Percentiles rank a stretch among this genome's conserved stretches.
These are phyloP conservation scores for Ammodramus savannarum DNA, from an alignment of 2,113 vertebrate species.

Conservation along the genomic window DNA sequence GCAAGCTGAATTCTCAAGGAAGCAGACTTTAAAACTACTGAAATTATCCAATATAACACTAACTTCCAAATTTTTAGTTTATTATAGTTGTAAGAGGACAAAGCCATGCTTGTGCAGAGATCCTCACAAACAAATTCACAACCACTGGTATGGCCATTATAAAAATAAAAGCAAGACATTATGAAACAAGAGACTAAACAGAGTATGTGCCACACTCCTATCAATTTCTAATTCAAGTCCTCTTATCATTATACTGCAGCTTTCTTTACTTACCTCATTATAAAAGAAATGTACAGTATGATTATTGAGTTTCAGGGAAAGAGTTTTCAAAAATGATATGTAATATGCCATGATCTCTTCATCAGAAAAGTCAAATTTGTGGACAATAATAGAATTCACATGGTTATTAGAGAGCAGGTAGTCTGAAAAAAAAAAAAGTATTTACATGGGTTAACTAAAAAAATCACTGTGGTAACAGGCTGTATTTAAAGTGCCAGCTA, in stretches of 20 bases:
- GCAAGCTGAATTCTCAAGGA: neutral
- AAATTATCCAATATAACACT: neutral
- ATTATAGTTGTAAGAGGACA: neutral
- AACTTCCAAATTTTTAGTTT: neutral
- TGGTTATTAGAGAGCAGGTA: constrained; percentile 98
- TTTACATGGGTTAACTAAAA: neutral
- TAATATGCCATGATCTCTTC: constrained; percentile 99
- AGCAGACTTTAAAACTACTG: neutral
- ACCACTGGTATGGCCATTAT: neutral
- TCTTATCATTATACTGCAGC: neutral
- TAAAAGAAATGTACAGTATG: constrained; percentile 99
- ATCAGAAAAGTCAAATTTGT: constrained; percentile 99
- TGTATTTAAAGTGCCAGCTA: neutral
- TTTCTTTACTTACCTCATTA: constrained; percentile 87
- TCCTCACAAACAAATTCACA: neutral
- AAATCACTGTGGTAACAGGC: neutral
- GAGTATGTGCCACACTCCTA: neutral
- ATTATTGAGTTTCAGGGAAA: constrained; percentile 96
- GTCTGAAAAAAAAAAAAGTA: constrained; percentile 72
- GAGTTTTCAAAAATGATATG: constrained; percentile 97
- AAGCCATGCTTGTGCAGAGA: neutral
- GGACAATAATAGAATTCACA: constrained; percentile 98
- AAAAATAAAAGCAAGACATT: neutral
- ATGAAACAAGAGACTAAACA: neutral
- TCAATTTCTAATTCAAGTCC: neutral